These are phyloP conservation scores for Amphibalanus amphitrite DNA, from an alignment of 1,140 invertebrate genomes.

Conservation along the genomic window DNA sequence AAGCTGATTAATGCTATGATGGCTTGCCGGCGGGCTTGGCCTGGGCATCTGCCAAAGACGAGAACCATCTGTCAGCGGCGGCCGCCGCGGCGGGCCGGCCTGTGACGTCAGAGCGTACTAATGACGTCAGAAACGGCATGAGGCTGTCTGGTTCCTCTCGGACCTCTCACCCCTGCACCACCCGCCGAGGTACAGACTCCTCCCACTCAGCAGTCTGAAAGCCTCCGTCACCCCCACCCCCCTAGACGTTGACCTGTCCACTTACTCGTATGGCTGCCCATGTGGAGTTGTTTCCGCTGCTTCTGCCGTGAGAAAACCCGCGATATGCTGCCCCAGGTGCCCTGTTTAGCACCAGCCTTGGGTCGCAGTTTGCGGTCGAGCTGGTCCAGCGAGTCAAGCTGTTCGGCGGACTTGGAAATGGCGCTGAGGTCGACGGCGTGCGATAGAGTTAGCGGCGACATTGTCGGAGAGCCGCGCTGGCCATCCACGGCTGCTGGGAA, in stretches of 20 bases:
- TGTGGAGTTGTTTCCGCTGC: slow-evolving; percentile 33
- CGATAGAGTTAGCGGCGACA: neutral
- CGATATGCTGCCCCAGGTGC: slow-evolving; percentile 58
- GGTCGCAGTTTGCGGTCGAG: neutral
- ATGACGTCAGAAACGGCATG: neutral
- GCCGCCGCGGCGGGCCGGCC: no score
- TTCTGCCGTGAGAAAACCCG: slow-evolving; percentile 67
- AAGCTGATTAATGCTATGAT: neutral
- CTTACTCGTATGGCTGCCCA: neutral
- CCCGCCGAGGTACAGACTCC: no score
- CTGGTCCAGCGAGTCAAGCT: neutral
- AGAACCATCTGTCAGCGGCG: neutral
- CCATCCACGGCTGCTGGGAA: neutral
- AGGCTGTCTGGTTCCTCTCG: no score
- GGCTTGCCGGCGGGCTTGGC: neutral
- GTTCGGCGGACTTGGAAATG: slow-evolving; percentile 1
- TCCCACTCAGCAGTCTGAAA: no score
- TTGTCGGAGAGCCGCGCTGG: neutral
- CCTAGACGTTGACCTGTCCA: no score
- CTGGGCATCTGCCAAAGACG: neutral
- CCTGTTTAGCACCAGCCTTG: neutral
- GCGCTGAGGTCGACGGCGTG: neutral
- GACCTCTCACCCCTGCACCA: no score
- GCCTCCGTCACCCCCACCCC: no score
- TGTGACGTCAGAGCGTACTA: neutral